These are phyloP conservation scores for Copsychus sechellarum DNA, from an alignment of 2,113 vertebrate genomes.

Conservation along the genomic window DNA sequence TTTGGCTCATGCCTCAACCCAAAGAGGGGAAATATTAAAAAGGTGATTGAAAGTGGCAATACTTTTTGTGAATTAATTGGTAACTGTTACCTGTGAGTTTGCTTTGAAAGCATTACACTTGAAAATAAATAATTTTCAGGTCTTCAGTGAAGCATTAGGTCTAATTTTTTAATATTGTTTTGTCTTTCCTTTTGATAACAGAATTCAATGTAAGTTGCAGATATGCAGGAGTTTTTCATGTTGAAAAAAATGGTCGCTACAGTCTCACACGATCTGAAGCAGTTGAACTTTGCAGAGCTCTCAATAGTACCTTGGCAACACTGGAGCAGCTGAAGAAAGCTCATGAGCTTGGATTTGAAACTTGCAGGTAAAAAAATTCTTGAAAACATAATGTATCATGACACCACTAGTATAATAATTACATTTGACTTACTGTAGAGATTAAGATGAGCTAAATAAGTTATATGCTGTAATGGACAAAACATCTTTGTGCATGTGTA, in stretches of 20 bases:
- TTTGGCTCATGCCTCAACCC: neutral
- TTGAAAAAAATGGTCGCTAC: constrained; percentile 83
- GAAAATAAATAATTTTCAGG: neutral
- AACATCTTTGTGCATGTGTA: neutral
- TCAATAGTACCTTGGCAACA: constrained; percentile 76
- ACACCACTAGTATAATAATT: neutral
- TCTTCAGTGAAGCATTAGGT: neutral
- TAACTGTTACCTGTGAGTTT: neutral
- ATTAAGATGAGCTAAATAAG: neutral
- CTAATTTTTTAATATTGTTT: neutral
- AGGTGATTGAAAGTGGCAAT: neutral
- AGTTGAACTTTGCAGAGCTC: constrained; percentile 71
- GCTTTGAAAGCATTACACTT: neutral
- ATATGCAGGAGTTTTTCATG: constrained; percentile 81
- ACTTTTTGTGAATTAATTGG: neutral
- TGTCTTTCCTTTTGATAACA: neutral
- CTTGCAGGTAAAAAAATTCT: constrained; percentile 83
- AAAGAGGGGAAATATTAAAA: neutral
- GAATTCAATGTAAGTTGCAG: constrained; percentile 83
- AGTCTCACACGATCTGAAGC: constrained; percentile 75
- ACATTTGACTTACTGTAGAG: neutral
- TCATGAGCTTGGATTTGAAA: constrained; percentile 74
- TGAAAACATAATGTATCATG: neutral
- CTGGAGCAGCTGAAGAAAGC: constrained; percentile 72
- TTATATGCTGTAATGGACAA: neutral